Conservation (phyloP, 1,140 invertebrate species). For the Phymorhynchus buccinoides region DNA sequence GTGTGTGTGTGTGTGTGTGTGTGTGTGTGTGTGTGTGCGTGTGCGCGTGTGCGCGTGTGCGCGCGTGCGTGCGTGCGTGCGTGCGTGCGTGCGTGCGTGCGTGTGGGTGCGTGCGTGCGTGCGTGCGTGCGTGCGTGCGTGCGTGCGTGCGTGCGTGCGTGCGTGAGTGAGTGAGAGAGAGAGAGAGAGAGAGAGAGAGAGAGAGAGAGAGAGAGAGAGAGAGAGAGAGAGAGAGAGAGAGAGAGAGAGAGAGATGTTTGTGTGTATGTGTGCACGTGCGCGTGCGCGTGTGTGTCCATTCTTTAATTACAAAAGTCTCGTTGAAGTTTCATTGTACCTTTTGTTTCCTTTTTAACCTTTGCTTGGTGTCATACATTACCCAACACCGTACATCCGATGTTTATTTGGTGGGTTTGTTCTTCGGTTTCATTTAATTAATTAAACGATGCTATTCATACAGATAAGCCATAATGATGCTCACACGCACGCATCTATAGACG, state of each 20-base stretch:
- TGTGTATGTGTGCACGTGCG: not conserved
- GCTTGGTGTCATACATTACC: not conserved
- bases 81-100: conserved; percentile 1
- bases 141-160: not conserved
- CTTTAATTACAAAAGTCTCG: not conserved
- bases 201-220: not conserved
- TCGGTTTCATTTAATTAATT: not conserved
- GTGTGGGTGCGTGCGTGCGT: no score
- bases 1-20: not conserved
- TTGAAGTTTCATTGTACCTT: not conserved
- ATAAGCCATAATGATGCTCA: no score
- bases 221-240: not conserved
- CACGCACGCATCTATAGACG: no score
- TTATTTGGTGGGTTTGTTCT: not conserved
- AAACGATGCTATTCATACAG: not conserved
- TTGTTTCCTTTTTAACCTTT: not conserved
- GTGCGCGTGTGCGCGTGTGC: not conserved
- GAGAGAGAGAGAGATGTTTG: not conserved
- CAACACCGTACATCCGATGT: not conserved
- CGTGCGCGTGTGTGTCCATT: not conserved
- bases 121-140: not conserved
- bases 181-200: not conserved
- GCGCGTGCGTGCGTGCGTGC: not conserved
- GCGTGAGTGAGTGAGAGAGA: no score
- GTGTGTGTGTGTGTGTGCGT: no score